Percentiles rank a stretch among this genome's conserved stretches.
Evolutionary conservation across 2,797 vertebrate species (phyloP).

Genomic region (Muscicapa striata): DNA sequence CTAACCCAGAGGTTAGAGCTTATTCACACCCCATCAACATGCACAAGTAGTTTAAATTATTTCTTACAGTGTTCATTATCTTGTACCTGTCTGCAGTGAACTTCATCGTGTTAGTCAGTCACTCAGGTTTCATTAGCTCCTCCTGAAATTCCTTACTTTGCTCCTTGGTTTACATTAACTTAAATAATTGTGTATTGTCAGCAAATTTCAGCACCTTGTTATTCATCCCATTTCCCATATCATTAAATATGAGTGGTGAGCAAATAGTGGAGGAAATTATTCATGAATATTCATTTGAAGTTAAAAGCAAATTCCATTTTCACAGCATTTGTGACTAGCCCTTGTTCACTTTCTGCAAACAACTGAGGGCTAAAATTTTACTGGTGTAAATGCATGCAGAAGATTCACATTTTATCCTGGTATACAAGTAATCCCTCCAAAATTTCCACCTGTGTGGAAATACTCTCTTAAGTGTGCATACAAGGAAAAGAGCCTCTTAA

Average conservation of each 20-base stretch:
- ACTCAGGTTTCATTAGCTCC: slow-evolving; percentile 47
- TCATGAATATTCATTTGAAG: slow-evolving; percentile 69
- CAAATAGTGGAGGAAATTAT: slow-evolving; percentile 62
- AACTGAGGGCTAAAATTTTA: slow-evolving; percentile 9
- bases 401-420: not conserved
- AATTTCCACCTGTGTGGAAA: not conserved
- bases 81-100: slow-evolving; percentile 9
- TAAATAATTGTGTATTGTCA: slow-evolving; percentile 63
- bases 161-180: slow-evolving; percentile 51
- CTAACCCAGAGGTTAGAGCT: slow-evolving; percentile 8
- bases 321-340: slow-evolving; percentile 1
- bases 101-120: slow-evolving; percentile 52
- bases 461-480: not conserved
- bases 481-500: not conserved
- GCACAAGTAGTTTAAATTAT: slow-evolving; percentile 26
- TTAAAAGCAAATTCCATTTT: slow-evolving; percentile 58
- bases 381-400: not conserved
- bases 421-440: not conserved
- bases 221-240: slow-evolving; percentile 57
- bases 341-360: slow-evolving; percentile 43
- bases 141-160: slow-evolving; percentile 43
- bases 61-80: slow-evolving; percentile 31
- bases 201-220: slow-evolving; percentile 63
- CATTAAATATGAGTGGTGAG: slow-evolving; percentile 69
- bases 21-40: slow-evolving; percentile 15